Percentiles rank a stretch among this genome's conserved stretches.
phyloP scores from a whole-genome alignment of 2,113 vertebrate genomes.

The Oceanodroma tethys region DNA sequence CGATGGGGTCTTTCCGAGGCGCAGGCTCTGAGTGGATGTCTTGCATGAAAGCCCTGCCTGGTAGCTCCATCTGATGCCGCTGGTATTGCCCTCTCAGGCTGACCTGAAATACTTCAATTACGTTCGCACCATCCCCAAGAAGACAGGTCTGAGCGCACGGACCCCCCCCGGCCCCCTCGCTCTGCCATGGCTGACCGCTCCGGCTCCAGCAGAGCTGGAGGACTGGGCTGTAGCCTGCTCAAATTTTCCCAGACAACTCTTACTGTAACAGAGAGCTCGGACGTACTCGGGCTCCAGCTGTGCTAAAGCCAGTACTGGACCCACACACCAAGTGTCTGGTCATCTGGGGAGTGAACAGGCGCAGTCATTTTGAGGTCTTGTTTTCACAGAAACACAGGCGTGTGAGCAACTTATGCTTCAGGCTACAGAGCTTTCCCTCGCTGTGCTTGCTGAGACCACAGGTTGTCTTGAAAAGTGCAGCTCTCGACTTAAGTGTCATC shows the following conservation, averaged over 20 bases:
- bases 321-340: not conserved
- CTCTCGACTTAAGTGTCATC: not conserved
- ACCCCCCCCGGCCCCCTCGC: not conserved
- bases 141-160: not conserved
- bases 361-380: not conserved
- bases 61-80: not conserved
- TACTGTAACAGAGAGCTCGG: not conserved
- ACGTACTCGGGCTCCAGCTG: rapidly evolving
- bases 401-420: not conserved
- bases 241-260: too few relatives aligned
- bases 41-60: not conserved
- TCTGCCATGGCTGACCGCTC: not conserved
- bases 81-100: not conserved
- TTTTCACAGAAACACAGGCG: not conserved
- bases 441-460: not conserved
- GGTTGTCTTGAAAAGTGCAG: not conserved
- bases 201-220: not conserved
- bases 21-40: not conserved
- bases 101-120: not conserved
- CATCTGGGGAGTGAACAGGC: too few relatives aligned
- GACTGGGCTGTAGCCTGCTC: not conserved
- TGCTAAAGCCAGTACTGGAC: not conserved
- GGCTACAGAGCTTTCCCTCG: not conserved
- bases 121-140: not conserved
- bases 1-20: not conserved